Conservation (phyloP, 2,888 invertebrate genomes). For the Dynastes maya region DNA sequence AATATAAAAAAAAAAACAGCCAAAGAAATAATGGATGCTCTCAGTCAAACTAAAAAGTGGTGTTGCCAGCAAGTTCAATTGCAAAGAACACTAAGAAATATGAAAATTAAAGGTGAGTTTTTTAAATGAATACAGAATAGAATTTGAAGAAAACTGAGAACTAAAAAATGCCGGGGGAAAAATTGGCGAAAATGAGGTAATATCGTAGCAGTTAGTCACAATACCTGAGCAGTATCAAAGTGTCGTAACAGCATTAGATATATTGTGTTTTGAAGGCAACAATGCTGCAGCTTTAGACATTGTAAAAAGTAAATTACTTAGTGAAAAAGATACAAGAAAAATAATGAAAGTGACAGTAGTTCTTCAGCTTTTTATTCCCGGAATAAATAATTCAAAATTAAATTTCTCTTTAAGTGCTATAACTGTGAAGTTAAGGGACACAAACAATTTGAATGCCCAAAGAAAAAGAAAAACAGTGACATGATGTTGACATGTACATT, state of each 20-base stretch:
- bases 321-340: conserved; percentile 3
- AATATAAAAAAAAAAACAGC: no score
- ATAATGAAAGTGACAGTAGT: background rate
- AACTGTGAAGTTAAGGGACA: no score
- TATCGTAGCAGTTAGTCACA: background rate
- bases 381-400: background rate
- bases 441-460: background rate
- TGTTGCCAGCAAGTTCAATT: no score
- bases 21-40: no score
- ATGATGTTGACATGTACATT: no score
- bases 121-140: no score
- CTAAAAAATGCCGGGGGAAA: background rate
- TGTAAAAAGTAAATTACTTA: conserved; percentile 11
- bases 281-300: background rate
- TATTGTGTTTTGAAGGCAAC: conserved; percentile 12
- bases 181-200: background rate
- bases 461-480: background rate
- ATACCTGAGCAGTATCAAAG: background rate
- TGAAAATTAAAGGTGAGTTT: no score
- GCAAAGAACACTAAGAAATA: no score
- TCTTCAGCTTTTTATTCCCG: background rate
- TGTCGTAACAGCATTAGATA: conserved; percentile 12
- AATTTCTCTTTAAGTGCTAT: background rate
- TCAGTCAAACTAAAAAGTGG: no score
- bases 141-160: no score